Conservation (phyloP, 1,140 invertebrate species). For the Drosophila repleta region DNA sequence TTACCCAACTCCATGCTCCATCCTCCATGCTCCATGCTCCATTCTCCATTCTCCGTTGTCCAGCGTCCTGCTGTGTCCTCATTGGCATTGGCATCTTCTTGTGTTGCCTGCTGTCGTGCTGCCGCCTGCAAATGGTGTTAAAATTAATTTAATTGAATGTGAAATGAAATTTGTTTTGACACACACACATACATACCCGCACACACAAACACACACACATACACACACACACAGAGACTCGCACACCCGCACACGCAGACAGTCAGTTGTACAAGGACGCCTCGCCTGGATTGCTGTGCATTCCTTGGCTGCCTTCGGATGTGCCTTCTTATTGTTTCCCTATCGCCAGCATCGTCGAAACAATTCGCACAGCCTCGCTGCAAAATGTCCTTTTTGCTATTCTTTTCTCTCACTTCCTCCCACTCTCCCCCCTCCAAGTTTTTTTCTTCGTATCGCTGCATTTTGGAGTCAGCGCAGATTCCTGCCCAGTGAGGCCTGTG, state of each 20-base stretch:
- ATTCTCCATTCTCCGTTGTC: conserved; percentile 3
- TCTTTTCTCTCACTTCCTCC: not conserved
- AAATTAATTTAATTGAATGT: conserved; percentile 83
- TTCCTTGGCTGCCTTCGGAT: conserved; percentile 62
- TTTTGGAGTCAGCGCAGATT: conserved; percentile 7
- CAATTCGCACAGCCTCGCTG: conserved; percentile 48
- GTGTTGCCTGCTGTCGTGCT: conserved; percentile 37
- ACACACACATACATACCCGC: conserved; percentile 52
- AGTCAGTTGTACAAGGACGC: conserved; percentile 13
- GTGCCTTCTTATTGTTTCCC: conserved; percentile 65
- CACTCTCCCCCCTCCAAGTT: not conserved
- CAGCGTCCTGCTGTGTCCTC: conserved; percentile 64
- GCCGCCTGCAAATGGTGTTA: conserved; percentile 78
- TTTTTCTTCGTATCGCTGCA: not conserved
- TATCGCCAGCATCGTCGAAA: conserved; percentile 61
- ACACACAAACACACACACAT: conserved; percentile 13
- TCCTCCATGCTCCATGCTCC: too few species aligned
- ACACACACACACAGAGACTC: conserved; percentile 56
- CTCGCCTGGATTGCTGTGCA: conserved; percentile 55
- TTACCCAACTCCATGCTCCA: conserved; percentile 1
- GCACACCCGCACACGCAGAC: conserved; percentile 29
- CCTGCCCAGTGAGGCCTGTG: conserved; percentile 14
- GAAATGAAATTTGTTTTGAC: conserved; percentile 83
- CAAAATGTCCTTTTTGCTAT: conserved; percentile 3
- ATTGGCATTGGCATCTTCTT: conserved; percentile 68